These are phyloP conservation scores for Gerosis bhagava DNA, from an alignment of 2,888 invertebrate species.

Conservation along the genomic window DNA sequence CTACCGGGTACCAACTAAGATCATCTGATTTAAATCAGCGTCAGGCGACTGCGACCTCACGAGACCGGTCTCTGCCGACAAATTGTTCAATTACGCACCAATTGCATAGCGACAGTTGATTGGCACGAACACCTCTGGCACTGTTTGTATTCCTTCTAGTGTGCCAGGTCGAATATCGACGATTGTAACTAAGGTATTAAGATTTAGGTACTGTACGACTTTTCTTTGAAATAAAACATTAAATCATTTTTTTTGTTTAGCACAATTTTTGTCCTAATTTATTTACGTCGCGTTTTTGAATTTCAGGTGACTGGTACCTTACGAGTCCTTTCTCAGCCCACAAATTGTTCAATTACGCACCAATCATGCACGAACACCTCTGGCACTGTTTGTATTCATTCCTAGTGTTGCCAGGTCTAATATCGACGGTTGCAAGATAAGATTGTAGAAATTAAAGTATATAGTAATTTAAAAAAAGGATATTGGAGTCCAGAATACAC, in stretches of 20 bases:
- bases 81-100: constrained; percentile 60
- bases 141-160: background rate
- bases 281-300: too few species aligned
- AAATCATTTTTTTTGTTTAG: too few species aligned
- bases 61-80: constrained; percentile 45
- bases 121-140: constrained; percentile 29
- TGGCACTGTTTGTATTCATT: background rate
- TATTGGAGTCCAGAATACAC: too few species aligned
- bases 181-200: too few species aligned
- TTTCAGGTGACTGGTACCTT: constrained; percentile 24
- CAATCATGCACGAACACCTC: constrained; percentile 43
- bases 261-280: too few species aligned
- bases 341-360: constrained; percentile 61
- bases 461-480: too few species aligned
- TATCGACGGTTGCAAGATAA: too few species aligned
- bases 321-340: constrained; percentile 42
- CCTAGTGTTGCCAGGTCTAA: too few species aligned
- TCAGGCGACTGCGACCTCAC: constrained; percentile 27
- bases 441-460: too few species aligned
- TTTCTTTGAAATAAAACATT: too few species aligned
- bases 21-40: constrained; percentile 30
- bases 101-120: constrained; percentile 53
- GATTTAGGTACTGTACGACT: too few species aligned
- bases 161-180: too few species aligned
- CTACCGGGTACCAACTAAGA: constrained; percentile 28